These are phyloP conservation scores for Drosophila aff. DNA, from an alignment of 1,140 invertebrate genomes.

Conservation along the genomic window DNA sequence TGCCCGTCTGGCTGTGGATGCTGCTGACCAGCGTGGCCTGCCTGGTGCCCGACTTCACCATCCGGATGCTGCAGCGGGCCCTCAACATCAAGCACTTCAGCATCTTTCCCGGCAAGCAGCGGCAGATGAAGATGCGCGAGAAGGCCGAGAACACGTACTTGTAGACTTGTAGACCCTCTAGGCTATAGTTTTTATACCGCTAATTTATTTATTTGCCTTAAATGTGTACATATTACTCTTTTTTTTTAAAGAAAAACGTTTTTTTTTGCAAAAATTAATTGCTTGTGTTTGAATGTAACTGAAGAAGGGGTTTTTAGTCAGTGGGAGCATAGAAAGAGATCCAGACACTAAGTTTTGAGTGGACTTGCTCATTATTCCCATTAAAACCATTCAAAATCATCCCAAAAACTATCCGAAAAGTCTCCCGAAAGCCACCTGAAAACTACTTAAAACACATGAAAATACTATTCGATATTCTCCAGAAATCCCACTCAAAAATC, in stretches of 20 bases:
- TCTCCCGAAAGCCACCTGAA: too few species aligned
- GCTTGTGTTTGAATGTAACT: background rate
- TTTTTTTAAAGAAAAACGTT: constrained; percentile 43
- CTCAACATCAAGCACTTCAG: constrained; percentile 68
- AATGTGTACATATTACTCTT: constrained; percentile 56
- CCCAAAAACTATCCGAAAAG: too few species aligned
- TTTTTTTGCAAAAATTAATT: constrained; percentile 41
- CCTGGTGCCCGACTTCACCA: constrained; percentile 87
- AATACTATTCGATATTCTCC: too few species aligned
- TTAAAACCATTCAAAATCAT: too few species aligned
- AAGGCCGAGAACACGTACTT: constrained; percentile 67
- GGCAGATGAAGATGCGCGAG: constrained; percentile 65
- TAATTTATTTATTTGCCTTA: constrained; percentile 71
- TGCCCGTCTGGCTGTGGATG: constrained; percentile 88
- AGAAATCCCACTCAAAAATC: background rate
- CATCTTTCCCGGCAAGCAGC: constrained; percentile 73
- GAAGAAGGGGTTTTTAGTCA: background rate
- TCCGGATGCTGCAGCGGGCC: constrained; percentile 69
- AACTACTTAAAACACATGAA: too few species aligned
- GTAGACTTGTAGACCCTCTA: constrained; percentile 43
- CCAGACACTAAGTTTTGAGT: rapidly evolving
- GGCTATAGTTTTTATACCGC: constrained; percentile 47
- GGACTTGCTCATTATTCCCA: too few species aligned
- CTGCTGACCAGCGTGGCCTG: constrained; percentile 86
- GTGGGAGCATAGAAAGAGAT: background rate